Evolutionary conservation across 2,797 vertebrate genomes (phyloP), one percentile per base, ranked within the genome.

Genomic region (Myotis pilosus): DNA sequence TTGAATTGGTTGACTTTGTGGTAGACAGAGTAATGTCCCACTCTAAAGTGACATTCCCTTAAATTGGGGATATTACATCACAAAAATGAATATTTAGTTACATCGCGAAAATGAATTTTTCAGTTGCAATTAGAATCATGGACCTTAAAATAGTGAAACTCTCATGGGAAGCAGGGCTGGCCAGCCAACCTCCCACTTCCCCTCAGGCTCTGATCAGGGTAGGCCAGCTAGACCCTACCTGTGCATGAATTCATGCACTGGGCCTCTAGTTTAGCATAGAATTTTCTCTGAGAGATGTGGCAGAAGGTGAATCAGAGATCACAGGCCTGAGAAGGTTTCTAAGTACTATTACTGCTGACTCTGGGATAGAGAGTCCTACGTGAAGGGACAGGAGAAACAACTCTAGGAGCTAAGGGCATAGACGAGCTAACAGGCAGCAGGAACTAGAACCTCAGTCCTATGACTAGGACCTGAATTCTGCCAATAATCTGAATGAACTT

Each of bases 141-240:
- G 25, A 28, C 8, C 20, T 87, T 75, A 84, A 87, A 90, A 76
- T 44, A 60, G 10, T 15, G 10, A 66, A 25, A 38, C 78, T 57
- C 16, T 28, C 2, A 12, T 57, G 4, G 9, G 55, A 23, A 57
- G 23, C 1, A 4, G 55, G 55, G 9, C 3, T 2, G 8, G 22
- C 55, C 25, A 60, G 23, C 57, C 23, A 60, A 60, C 11, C 11
- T 28, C 25, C 23, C 0, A 11, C 11, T 4, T 60, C 11, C 25
- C 11, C 5, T 13, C 3, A 0, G 1, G 10, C 11, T 5, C 57
- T 28, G 4, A 60, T 28, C 10, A 2, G 25, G 25, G 23, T 23
- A 60, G 57, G 25, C 25, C 9, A 8, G 57, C 23, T 11, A 2
- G 23, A 60, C 57, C 11, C 57, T 0, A 60, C 11, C 22, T 0